A percentile compares a stretch with the other conserved stretches of the same genome.
Conservation (phyloP, 2,113 vertebrate species). For the Hiodon alosoides region DNA sequence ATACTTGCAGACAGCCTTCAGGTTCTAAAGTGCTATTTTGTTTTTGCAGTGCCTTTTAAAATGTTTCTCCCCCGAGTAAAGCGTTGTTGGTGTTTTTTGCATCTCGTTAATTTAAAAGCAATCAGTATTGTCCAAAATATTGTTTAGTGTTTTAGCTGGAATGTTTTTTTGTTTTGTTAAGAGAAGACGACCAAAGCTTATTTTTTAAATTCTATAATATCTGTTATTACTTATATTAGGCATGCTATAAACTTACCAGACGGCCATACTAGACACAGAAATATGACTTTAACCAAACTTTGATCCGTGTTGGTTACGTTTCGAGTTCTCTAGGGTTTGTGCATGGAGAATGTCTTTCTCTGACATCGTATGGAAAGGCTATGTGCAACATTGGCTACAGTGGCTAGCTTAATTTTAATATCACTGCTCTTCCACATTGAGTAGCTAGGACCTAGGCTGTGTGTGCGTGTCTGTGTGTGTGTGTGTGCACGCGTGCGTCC, state of each 20-base stretch:
- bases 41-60: constrained; percentile 22
- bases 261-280: constrained; percentile 21
- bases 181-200: constrained; percentile 26
- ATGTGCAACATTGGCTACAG: too few relatives aligned
- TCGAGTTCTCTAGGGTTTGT: not conserved
- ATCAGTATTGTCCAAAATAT: not conserved
- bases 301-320: not conserved
- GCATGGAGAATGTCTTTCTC: not conserved
- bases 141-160: constrained; percentile 17
- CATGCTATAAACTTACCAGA: constrained; percentile 7
- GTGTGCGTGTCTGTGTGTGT: not conserved
- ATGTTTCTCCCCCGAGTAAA: not conserved
- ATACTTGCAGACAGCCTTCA: constrained; percentile 24
- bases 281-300: not conserved
- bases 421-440: too few relatives aligned
- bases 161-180: constrained; percentile 15
- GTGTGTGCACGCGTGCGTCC: not conserved
- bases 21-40: constrained; percentile 12
- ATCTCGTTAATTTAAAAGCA: not conserved
- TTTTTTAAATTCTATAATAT: constrained; percentile 14
- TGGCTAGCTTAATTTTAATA: too few relatives aligned
- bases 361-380: too few relatives aligned
- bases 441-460: too few relatives aligned
- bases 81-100: not conserved
- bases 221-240: constrained; percentile 4